Percentiles rank a stretch among this genome's conserved stretches.
These are phyloP conservation scores for Pedionomus torquatus DNA, from an alignment of 2,113 vertebrate genomes.

Conservation along the genomic window DNA sequence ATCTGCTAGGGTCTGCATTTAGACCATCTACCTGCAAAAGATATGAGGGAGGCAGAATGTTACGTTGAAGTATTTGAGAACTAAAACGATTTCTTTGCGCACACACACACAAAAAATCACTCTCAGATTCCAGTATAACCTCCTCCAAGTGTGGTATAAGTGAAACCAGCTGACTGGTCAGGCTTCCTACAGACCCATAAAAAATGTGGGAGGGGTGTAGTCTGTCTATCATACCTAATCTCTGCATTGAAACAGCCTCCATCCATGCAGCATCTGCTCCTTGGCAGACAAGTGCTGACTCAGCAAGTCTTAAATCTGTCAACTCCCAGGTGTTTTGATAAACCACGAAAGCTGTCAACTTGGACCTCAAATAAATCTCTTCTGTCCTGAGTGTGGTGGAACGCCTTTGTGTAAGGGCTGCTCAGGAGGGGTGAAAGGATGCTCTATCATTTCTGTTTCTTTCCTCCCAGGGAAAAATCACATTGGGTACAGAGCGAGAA, in stretches of 20 bases:
- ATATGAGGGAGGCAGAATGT: neutral
- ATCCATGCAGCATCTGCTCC: neutral
- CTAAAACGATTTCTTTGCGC: neutral
- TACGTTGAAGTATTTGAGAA: neutral
- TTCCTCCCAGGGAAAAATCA: neutral
- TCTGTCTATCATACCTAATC: neutral
- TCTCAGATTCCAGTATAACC: neutral
- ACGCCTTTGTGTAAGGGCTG: neutral
- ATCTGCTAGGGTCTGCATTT: neutral
- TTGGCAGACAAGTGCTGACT: neutral
- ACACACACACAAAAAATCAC: neutral
- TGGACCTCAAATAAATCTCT: neutral
- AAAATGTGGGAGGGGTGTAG: neutral
- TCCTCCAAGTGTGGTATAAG: neutral
- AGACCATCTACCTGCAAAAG: neutral
- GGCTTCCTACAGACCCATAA: neutral
- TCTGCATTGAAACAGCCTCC: neutral
- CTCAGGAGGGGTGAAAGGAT: neutral
- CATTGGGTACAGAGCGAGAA: fast-evolving
- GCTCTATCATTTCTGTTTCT: neutral
- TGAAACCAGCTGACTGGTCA: neutral
- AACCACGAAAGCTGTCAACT: neutral
- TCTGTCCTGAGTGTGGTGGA: neutral
- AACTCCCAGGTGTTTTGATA: neutral
- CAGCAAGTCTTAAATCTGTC: neutral